Evolutionary conservation across 2,797 vertebrate genomes (phyloP).

Genomic region (Poecile montanus): DNA sequence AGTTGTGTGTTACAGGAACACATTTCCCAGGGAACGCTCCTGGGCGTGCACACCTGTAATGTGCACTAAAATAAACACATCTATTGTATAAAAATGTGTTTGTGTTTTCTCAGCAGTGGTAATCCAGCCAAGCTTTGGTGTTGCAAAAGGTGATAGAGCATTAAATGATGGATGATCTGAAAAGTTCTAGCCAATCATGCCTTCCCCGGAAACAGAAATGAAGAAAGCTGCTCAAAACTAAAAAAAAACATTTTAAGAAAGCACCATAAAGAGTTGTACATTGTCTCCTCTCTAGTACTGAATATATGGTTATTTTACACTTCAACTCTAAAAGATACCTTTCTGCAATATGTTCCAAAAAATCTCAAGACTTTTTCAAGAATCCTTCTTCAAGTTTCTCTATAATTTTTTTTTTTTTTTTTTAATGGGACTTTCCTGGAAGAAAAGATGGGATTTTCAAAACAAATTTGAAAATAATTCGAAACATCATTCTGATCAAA

Average conservation of each 20-base stretch:
- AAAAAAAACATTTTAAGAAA: conserved; percentile 16
- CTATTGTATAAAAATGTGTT: neutral
- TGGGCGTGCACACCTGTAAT: conserved; percentile 11
- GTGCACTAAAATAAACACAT: conserved; percentile 42
- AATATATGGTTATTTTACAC: neutral
- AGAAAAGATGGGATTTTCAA: neutral
- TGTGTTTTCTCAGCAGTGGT: neutral
- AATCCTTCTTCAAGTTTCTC: neutral
- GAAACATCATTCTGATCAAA: conserved; percentile 16
- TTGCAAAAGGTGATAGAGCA: neutral
- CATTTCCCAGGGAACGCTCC: conserved; percentile 11
- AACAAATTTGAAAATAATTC: conserved; percentile 20
- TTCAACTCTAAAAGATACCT: neutral
- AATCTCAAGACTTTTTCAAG: neutral
- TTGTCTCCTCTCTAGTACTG: neutral
- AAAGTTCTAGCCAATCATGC: neutral
- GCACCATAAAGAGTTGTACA: neutral
- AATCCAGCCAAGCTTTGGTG: neutral
- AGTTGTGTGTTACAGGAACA: neutral
- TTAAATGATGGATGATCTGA: neutral
- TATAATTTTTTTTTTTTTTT: neutral
- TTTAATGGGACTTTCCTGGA: neutral
- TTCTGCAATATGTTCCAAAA: neutral
- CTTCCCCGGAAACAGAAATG: neutral
- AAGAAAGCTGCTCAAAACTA: neutral